Conservation (phyloP, 2,113 vertebrate genomes). For the Paracanthobrama guichenoti region DNA sequence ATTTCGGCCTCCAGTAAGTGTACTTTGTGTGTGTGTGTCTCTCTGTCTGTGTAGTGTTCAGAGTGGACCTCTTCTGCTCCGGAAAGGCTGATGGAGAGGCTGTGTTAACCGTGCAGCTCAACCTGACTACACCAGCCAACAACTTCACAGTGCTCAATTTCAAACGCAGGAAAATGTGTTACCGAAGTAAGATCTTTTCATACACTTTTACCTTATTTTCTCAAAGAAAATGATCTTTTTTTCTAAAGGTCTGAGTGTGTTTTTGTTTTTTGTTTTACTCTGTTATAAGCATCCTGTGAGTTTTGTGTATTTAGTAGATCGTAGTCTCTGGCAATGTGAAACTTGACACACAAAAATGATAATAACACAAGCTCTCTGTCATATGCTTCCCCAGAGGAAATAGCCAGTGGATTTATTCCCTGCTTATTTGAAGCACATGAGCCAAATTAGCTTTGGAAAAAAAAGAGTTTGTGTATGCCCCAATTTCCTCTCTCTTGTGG, state of each 20-base stretch:
- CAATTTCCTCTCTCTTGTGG: slow-evolving; percentile 19
- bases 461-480: slow-evolving; percentile 53
- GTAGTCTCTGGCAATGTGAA: background rate
- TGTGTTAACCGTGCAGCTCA: slow-evolving; percentile 92
- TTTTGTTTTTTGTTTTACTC: background rate
- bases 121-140: slow-evolving; percentile 88
- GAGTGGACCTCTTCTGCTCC: slow-evolving; percentile 92
- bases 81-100: slow-evolving; percentile 93
- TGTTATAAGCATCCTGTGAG: background rate
- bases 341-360: slow-evolving; percentile 36
- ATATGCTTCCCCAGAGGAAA: slow-evolving; percentile 48
- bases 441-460: slow-evolving; percentile 50
- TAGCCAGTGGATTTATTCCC: slow-evolving; percentile 40
- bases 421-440: slow-evolving; percentile 59
- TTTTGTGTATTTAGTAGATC: background rate
- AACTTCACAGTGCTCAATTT: slow-evolving; percentile 99
- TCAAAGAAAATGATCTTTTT: background rate
- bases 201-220: background rate
- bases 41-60: slow-evolving; percentile 80
- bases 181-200: slow-evolving; percentile 82
- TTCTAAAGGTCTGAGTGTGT: background rate
- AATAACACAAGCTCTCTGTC: slow-evolving; percentile 56
- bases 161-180: slow-evolving; percentile 99
- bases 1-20: background rate
- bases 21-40: slow-evolving; percentile 30